Evolutionary conservation across 1,140 invertebrate genomes (phyloP).

Genomic region (Orius insidiosus): DNA sequence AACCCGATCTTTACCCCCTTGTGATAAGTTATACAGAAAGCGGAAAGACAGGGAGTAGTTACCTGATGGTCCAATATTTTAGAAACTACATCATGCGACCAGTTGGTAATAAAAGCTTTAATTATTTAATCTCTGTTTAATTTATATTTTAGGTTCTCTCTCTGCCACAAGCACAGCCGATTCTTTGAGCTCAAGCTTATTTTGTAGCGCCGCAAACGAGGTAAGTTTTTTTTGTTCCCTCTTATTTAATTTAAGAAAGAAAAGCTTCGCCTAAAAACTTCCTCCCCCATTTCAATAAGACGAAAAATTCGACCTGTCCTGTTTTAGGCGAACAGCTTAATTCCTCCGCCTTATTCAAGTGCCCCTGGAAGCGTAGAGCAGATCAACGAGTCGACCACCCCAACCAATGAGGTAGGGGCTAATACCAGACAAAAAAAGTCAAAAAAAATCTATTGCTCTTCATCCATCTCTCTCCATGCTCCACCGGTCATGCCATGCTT

Average conservation of each 20-base stretch:
- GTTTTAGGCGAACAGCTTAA: constrained; percentile 47
- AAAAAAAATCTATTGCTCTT: constrained; percentile 21
- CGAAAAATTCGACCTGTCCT: constrained; percentile 5
- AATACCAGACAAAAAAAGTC: constrained; percentile 26
- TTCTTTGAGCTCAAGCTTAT: constrained; percentile 63
- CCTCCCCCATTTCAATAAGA: no score
- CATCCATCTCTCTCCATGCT: constrained; percentile 15
- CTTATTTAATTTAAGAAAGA: constrained; percentile 3
- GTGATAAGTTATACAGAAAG: constrained; percentile 59
- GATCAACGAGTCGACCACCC: constrained; percentile 28
- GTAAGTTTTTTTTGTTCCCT: neutral
- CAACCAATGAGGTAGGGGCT: constrained; percentile 22
- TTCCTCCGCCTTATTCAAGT: constrained; percentile 61
- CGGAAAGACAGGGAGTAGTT: constrained; percentile 41
- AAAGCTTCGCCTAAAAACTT: neutral
- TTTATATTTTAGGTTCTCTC: constrained; percentile 37
- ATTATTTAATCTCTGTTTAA: no score
- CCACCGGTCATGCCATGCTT: constrained; percentile 7
- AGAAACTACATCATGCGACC: constrained; percentile 51
- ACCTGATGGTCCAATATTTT: constrained; percentile 67
- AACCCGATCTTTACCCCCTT: constrained; percentile 64
- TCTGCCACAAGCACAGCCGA: constrained; percentile 66
- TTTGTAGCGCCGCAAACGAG: constrained; percentile 30
- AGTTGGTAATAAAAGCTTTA: no score
- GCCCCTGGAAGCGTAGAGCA: constrained; percentile 49